phyloP scores from a whole-genome alignment of 2,797 vertebrate genomes.

The Eidolon dupreanum region DNA sequence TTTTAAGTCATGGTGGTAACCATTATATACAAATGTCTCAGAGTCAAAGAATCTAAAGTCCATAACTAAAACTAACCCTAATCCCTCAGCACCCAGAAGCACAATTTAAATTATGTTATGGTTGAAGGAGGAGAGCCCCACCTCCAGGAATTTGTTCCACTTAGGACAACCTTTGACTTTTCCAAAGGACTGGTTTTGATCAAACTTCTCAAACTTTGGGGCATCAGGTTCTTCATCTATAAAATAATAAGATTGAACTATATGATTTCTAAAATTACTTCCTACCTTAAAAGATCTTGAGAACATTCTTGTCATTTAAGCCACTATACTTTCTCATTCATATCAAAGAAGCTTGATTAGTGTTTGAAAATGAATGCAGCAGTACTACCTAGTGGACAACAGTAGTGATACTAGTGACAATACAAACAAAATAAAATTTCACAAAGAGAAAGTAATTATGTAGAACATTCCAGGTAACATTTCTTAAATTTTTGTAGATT shows the following conservation, averaged over 20 bases:
- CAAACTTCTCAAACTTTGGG: background rate
- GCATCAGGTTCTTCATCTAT: background rate
- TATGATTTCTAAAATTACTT: background rate
- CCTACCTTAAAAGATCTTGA: background rate
- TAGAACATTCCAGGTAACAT: background rate
- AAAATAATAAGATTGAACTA: constrained; percentile 9
- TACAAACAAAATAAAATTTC: background rate
- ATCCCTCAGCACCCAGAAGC: background rate
- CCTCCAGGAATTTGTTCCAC: background rate
- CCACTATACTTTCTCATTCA: background rate
- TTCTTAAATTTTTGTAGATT: constrained; percentile 22
- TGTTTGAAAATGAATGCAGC: background rate
- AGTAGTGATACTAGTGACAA: background rate
- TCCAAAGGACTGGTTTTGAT: background rate
- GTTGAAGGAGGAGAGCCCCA: background rate
- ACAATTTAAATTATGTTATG: too few species aligned
- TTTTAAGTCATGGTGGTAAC: background rate
- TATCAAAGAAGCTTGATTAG: background rate
- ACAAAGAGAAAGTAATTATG: background rate
- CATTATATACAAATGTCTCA: background rate
- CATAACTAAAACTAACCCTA: background rate
- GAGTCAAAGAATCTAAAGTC: background rate
- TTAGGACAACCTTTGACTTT: background rate
- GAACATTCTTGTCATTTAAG: background rate
- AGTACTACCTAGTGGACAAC: constrained; percentile 55